These are phyloP conservation scores for Protobothrops mucrosquamatus DNA, from an alignment of 2,113 vertebrate genomes.

Conservation along the genomic window DNA sequence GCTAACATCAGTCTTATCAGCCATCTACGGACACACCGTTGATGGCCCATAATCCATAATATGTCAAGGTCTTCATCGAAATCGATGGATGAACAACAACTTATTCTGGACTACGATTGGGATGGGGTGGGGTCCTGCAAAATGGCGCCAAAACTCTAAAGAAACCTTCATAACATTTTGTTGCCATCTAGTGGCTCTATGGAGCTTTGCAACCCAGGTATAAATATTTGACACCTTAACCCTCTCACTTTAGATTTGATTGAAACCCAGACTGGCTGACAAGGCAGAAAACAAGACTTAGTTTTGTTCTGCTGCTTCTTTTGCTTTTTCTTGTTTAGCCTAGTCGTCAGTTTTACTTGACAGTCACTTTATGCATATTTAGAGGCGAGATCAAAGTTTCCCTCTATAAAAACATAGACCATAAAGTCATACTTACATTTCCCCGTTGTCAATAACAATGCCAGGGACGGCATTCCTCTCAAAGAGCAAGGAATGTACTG, in stretches of 20 bases:
- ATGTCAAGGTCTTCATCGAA: too few relatives aligned
- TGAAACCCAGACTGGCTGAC: not conserved
- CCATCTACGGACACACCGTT: too few relatives aligned
- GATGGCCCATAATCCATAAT: too few relatives aligned
- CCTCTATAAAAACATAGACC: not conserved
- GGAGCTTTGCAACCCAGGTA: not conserved
- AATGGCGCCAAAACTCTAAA: not conserved
- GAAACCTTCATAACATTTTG: not conserved
- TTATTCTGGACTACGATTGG: not conserved
- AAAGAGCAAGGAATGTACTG: conserved; percentile 9
- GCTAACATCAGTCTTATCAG: too few relatives aligned
- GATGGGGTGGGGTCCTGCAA: not conserved
- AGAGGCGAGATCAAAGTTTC: not conserved
- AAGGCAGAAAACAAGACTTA: not conserved
- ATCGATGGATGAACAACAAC: too few relatives aligned
- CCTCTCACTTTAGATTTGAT: not conserved
- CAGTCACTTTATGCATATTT: not conserved
- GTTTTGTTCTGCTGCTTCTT: not conserved
- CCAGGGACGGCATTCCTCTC: not conserved
- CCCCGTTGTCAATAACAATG: too few relatives aligned
- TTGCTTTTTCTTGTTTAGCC: not conserved
- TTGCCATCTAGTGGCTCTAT: not conserved
- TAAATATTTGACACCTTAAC: not conserved
- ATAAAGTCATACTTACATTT: not conserved
- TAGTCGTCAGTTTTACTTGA: not conserved